Conservation (phyloP, 1,140 invertebrate species). For the Bombus impatiens region DNA sequence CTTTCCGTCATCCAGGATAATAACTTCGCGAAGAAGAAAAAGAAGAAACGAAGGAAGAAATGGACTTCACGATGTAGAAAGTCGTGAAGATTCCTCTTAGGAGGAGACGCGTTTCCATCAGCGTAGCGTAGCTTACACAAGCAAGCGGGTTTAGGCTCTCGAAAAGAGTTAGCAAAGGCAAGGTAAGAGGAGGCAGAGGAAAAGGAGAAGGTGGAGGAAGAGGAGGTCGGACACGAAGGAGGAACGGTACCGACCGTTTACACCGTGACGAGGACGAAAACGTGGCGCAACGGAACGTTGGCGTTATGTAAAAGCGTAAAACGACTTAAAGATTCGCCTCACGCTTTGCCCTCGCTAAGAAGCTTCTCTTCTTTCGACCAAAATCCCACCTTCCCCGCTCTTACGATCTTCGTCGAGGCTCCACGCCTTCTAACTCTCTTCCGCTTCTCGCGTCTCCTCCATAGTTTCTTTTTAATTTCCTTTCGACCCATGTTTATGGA, state of each 20-base stretch:
- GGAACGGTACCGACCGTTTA: slow-evolving; percentile 54
- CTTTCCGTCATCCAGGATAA: slow-evolving; percentile 9
- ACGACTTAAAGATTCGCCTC: slow-evolving; percentile 67
- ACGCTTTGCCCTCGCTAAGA: slow-evolving; percentile 40
- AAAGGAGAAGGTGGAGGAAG: slow-evolving; percentile 22
- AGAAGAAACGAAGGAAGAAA: not conserved
- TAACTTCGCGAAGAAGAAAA: not conserved
- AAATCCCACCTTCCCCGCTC: not conserved
- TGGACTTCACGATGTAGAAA: slow-evolving; percentile 19
- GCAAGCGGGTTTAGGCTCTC: slow-evolving; percentile 45
- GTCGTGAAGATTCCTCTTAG: slow-evolving; percentile 8
- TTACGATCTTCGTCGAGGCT: not conserved
- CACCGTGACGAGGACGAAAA: slow-evolving; percentile 64
- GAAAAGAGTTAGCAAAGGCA: slow-evolving; percentile 49
- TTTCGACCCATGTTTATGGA: no score
- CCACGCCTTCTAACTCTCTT: not conserved
- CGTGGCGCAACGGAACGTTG: slow-evolving; percentile 63
- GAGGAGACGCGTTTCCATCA: slow-evolving; percentile 25
- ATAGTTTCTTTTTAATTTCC: not conserved
- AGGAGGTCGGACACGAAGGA: slow-evolving; percentile 53
- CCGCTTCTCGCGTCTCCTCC: not conserved
- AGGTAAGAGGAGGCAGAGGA: not conserved
- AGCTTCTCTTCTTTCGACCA: slow-evolving; percentile 22
- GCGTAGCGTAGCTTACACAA: slow-evolving; percentile 40
- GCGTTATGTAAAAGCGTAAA: slow-evolving; percentile 69